These are phyloP conservation scores for Lophotriccus pileatus DNA, from an alignment of 2,797 vertebrate genomes.

Conservation along the genomic window DNA sequence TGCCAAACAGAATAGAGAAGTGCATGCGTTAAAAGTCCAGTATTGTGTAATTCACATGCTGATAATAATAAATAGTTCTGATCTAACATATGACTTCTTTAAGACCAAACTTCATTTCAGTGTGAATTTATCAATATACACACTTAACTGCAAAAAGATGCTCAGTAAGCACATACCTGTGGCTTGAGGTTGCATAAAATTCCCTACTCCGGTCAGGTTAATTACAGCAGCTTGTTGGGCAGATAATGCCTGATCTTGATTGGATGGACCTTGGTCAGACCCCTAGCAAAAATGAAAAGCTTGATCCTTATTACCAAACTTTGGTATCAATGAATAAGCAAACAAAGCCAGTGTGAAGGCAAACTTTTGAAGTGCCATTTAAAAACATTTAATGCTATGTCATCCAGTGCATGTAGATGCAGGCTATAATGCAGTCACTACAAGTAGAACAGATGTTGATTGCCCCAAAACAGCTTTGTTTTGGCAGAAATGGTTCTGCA, in stretches of 20 bases:
- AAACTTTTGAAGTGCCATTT: not conserved
- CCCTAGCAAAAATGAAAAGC: constrained; percentile 77
- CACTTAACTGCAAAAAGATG: not conserved
- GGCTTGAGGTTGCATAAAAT: constrained; percentile 91
- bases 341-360: not conserved
- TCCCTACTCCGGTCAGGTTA: constrained; percentile 90
- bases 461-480: not conserved
- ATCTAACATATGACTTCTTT: not conserved
- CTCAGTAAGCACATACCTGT: constrained; percentile 80
- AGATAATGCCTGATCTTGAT: constrained; percentile 87
- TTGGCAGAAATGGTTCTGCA: not conserved
- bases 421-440: not conserved
- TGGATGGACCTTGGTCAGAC: constrained; percentile 80
- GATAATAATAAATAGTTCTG: not conserved
- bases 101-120: constrained; percentile 64
- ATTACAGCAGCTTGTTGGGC: constrained; percentile 93
- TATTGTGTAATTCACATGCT: not conserved
- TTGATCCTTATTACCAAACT: constrained; percentile 42
- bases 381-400: not conserved
- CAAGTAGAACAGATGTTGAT: accelerated
- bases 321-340: not conserved
- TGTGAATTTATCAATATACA: not conserved
- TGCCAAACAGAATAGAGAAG: constrained; percentile 3
- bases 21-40: not conserved
- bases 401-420: not conserved